phyloP scores from a whole-genome alignment of 1,140 invertebrate species.

The Luehdorfia chinensis region DNA sequence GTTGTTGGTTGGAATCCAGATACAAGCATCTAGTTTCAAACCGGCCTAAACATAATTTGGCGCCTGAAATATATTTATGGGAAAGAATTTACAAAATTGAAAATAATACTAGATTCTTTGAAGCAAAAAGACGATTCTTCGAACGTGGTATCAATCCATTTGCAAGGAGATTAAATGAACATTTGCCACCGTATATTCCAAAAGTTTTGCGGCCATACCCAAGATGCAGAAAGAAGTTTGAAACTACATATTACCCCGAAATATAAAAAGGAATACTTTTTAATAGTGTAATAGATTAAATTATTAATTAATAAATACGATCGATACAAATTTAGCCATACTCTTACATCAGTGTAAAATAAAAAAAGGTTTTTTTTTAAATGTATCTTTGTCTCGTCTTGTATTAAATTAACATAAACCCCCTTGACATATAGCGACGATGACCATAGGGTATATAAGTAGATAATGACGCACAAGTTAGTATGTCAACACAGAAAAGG shows the following conservation, averaged over 20 bases:
- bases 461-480: too few relatives aligned
- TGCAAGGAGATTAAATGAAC: conserved; percentile 80
- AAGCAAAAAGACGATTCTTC: conserved; percentile 82
- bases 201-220: conserved; percentile 78
- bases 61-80: conserved; percentile 86
- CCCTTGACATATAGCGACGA: too few relatives aligned
- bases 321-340: too few relatives aligned
- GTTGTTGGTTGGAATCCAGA: conserved; percentile 81
- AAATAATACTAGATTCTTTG: conserved; percentile 80
- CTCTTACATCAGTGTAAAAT: too few relatives aligned
- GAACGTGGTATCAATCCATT: conserved; percentile 79
- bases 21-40: conserved; percentile 84
- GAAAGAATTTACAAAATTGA: conserved; percentile 87
- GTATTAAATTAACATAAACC: too few relatives aligned
- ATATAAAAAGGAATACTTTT: conserved; percentile 34
- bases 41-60: conserved; percentile 77
- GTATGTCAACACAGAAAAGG: too few relatives aligned
- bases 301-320: conserved; percentile 15
- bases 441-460: too few relatives aligned
- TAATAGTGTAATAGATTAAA: conserved; percentile 15
- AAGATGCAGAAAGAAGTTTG: conserved; percentile 78
- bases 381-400: too few relatives aligned
- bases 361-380: too few relatives aligned
- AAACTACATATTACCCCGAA: conserved; percentile 80
- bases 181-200: conserved; percentile 82